Evolutionary conservation across 1,140 invertebrate genomes (phyloP), one percentile per base, ranked within the genome.

Genomic region (Drosophila miranda): DNA sequence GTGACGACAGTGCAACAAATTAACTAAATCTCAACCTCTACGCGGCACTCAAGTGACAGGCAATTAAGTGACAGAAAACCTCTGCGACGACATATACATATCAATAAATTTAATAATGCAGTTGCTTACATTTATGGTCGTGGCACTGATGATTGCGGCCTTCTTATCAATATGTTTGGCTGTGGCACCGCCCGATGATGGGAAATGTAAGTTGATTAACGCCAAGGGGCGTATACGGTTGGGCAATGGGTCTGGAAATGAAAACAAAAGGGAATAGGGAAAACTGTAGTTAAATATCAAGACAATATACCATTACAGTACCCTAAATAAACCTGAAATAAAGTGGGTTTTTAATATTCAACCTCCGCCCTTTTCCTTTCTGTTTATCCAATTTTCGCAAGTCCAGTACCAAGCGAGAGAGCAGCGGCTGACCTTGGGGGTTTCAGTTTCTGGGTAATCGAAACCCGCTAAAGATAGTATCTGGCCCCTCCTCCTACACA

Each of bases 201-300:
- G 88, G 50, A 90, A 90, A 86, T 78, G 88, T 90, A 90, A 90
- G 88, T 88, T 13, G 13, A 34, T 56, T 45, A 64, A 53, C 30
- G 3, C n/a, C 5, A 23, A 19, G 26, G 44, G 64, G 64, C 11
- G 34, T 13, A 38, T 38, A 8, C 28, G 7, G 28, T 7, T 7
- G 43, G 50, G 26, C 14, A 56, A 54, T 38, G 49, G 23, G 11
- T 6, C 45, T 34, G 42, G n/a, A 62, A 75, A 28, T 28, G 7
- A 23, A 62, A 14, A 45, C 3, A 53, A 23, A 48, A 28, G 51
- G 3, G 45, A 53, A 28, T 50, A 23, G 7, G 6, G 1, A 7
- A 26, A 54, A 13, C 34, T 68, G n/a, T 41, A 55, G 30, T 23
- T 6, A 62, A 16, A n/a, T 23, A 5, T 38, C 11, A 38, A 38